Evolutionary conservation across 1,140 invertebrate genomes (phyloP).

Genomic region (Calliopsis andreniformis): DNA sequence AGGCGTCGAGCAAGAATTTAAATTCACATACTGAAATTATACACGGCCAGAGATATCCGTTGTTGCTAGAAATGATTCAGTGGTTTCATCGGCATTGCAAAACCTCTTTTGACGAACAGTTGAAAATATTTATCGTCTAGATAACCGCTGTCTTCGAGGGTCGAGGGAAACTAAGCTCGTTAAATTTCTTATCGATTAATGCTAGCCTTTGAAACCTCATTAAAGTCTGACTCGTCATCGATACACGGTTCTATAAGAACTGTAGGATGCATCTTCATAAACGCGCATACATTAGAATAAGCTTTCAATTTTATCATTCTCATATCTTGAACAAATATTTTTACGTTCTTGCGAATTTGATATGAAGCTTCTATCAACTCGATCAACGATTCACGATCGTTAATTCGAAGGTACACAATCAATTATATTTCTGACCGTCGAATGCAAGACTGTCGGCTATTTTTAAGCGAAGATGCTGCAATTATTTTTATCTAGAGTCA

Average conservation of each 20-base stretch:
- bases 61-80: conserved; percentile 24
- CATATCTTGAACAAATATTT: background rate
- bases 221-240: conserved; percentile 26
- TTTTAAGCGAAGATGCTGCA: conserved; percentile 24
- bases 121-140: conserved; percentile 40
- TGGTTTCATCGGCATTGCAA: conserved; percentile 38
- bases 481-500: conserved; percentile 44
- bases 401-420: background rate
- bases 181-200: conserved; percentile 53
- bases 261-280: background rate
- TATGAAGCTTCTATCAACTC: background rate
- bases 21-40: background rate
- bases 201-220: conserved; percentile 42
- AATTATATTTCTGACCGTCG: background rate
- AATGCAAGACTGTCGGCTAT: conserved; percentile 24
- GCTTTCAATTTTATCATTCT: background rate
- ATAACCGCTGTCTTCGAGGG: conserved; percentile 47
- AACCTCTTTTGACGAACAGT: conserved; percentile 28
- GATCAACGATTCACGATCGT: background rate
- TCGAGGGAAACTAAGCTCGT: conserved; percentile 47
- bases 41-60: background rate
- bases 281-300: background rate
- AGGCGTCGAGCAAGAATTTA: background rate
- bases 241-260: background rate
- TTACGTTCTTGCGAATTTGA: background rate